Conservation (phyloP, 2,888 invertebrate genomes). For the Eristalinus sepulchralis region DNA sequence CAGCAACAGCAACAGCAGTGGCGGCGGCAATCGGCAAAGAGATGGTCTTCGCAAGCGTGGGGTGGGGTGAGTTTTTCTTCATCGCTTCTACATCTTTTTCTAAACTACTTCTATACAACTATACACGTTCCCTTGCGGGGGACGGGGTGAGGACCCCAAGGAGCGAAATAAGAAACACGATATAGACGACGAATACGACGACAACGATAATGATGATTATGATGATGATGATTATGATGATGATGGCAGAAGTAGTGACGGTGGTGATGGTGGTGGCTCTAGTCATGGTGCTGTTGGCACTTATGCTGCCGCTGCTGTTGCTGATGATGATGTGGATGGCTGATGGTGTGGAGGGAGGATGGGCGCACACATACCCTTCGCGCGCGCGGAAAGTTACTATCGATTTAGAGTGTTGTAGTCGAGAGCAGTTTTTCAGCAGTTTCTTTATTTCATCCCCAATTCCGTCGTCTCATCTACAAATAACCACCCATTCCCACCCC, state of each 20-base stretch:
- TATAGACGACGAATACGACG: conserved; percentile 56
- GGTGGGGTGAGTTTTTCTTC: conserved; percentile 50
- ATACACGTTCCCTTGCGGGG: conserved; percentile 21
- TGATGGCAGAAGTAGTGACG: background rate
- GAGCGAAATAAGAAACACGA: conserved; percentile 61
- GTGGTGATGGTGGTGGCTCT: background rate
- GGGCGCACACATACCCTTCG: conserved; percentile 47
- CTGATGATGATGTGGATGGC: background rate
- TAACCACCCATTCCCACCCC: background rate
- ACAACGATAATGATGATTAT: conserved; percentile 20
- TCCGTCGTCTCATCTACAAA: background rate
- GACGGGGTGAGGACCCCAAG: conserved; percentile 42
- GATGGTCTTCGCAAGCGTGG: background rate
- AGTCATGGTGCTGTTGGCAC: conserved; percentile 5
- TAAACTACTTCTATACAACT: conserved; percentile 60
- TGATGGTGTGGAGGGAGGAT: conserved; percentile 16
- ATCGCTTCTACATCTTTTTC: conserved; percentile 66
- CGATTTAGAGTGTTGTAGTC: conserved; percentile 68
- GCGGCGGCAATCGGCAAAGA: background rate
- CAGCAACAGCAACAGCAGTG: background rate
- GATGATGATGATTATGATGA: conserved; percentile 6
- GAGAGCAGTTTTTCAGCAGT: conserved; percentile 66
- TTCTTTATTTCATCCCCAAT: conserved; percentile 49
- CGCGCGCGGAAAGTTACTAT: conserved; percentile 65
- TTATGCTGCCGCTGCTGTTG: conserved; percentile 7